These are phyloP conservation scores for Psettodes erumei DNA, from an alignment of 2,113 vertebrate genomes.

Conservation along the genomic window DNA sequence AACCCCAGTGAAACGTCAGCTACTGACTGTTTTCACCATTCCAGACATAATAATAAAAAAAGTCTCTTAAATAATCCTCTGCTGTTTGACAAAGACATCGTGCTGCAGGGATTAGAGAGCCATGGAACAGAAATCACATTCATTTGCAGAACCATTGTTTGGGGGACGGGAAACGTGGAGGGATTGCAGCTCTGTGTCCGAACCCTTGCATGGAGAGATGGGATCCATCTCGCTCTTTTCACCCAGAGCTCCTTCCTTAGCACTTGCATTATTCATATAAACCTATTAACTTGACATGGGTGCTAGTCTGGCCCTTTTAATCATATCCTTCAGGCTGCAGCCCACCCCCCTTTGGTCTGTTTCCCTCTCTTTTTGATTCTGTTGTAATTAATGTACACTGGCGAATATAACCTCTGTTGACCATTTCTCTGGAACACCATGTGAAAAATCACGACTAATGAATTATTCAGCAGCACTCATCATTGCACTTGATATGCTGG, in stretches of 20 bases:
- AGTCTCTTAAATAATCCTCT: slow-evolving; percentile 51
- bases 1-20: slow-evolving; percentile 4
- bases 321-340: slow-evolving; percentile 47
- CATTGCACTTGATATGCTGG: slow-evolving; percentile 20
- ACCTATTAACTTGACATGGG: slow-evolving; percentile 64
- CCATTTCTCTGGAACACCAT: slow-evolving; percentile 23
- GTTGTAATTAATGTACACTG: slow-evolving; percentile 45
- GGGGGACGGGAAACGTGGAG: slow-evolving; percentile 35
- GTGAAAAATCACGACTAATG: slow-evolving; percentile 44
- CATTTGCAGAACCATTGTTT: slow-evolving; percentile 54
- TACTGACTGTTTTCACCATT: slow-evolving; percentile 30
- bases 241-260: slow-evolving; percentile 32
- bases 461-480: slow-evolving; percentile 50
- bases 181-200: slow-evolving; percentile 38
- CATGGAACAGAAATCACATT: slow-evolving; percentile 57
- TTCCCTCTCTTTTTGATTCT: slow-evolving; percentile 47
- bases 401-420: slow-evolving; percentile 43
- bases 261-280: slow-evolving; percentile 71
- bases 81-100: slow-evolving; percentile 63
- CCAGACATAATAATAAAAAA: slow-evolving; percentile 41
- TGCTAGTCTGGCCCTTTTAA: slow-evolving; percentile 57
- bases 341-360: slow-evolving; percentile 45
- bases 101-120: slow-evolving; percentile 56
- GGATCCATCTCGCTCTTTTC: slow-evolving; percentile 42
- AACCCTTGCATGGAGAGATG: slow-evolving; percentile 30